Base-by-base conservation (phyloP, 2,888 invertebrate species). In the Cryptocephalus primarius region DNA sequence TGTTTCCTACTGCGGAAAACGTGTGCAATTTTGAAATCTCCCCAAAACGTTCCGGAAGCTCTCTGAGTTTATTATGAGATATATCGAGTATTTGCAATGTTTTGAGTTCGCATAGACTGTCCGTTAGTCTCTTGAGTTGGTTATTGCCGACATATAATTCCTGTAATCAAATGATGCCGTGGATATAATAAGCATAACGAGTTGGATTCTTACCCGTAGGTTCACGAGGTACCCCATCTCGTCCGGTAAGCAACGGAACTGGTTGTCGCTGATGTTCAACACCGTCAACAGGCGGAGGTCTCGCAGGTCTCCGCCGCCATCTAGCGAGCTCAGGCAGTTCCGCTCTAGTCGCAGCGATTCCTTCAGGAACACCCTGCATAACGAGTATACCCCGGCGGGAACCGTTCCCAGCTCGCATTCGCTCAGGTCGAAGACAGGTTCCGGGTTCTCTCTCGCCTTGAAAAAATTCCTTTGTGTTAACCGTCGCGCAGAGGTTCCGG, bases 351-450 rank as follows among this genome's bases (percentile, higher is more conserved):
- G 75, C 54, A 88, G 67, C 49, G 72, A 70, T 62, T 85, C 81
- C 71, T 90, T 91, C 55, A 88, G 77, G 63, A 87, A 83, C 39
- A 90, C 88, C 69, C 83, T 83, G 67, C 89, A 88, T 48, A 88
- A 71, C 32, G 86, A 81, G 69, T 80, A 90, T 46, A 88, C 82
- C 50, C 88, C 87, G 49, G 81, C 73, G 36, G 90, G 89, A 45
- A 90, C 79, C 60, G 72, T 76, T 57, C 77, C 77, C 47, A 90
- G 70, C 62, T 81, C 79, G 69, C 90, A 90, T 54, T 83, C 83
- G 6, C 88, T 84, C 50, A 90, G 67, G 69, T 90, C 89, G 68
- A 87, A 89, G 49, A 80, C 75, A 45, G 84, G 80, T 66, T 88
- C 89, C 32, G 89, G 90, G 54, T 82, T 84, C 70, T 89, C 89